Base-by-base conservation (phyloP, 2,113 vertebrate genomes). In the Gnathonemus longibarbis region DNA sequence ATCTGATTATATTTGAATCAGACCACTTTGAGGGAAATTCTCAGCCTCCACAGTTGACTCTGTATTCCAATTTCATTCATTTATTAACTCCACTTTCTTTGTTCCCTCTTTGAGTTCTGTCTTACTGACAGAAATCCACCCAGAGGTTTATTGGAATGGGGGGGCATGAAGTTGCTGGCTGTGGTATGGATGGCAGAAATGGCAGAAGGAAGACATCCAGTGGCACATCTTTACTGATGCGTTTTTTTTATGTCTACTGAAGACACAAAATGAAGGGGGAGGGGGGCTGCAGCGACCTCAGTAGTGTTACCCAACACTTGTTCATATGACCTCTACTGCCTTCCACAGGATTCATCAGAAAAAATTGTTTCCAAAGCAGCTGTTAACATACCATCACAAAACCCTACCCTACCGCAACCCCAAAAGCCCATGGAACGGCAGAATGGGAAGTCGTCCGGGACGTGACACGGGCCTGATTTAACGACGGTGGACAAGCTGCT, bases 401-500 rank as follows among this genome's bases (percentile, higher is more conserved):
- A 39, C 83, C 21, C 45, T 21, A 24, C 21, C 15, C 42, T 7
- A 21, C 0, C 4, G 21, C 45, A 1, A n/a, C 19, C 42, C n/a
- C 83, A 48, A 53, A 46, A 45, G 46, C 50, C 17, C 89, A 11
- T 3, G 42, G 58, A 45, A 35, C 35, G 24, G 45, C 53, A 31
- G 39, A 52, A 53, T 35, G 56, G 50, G 77, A 88, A 66, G 87
- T 46, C 1, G 15, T 35, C 39, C 39, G 5, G 17, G 35, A 21
- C 35, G 24, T 35, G 96, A 96, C 95, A 94, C 95, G 95, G 95
- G 95, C 95, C 95, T 98, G 97, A 98, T 94, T 91, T 98, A 97
- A 99, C 97, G 95, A 96, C 96, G 97, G 95, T 96, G 96, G 97
- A 99, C 98, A 98, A 97, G 97, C 97, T 97, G 97, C 97, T 97